phyloP scores from a whole-genome alignment of 1,140 invertebrate genomes.

The Anagrus nilaparvatae region DNA sequence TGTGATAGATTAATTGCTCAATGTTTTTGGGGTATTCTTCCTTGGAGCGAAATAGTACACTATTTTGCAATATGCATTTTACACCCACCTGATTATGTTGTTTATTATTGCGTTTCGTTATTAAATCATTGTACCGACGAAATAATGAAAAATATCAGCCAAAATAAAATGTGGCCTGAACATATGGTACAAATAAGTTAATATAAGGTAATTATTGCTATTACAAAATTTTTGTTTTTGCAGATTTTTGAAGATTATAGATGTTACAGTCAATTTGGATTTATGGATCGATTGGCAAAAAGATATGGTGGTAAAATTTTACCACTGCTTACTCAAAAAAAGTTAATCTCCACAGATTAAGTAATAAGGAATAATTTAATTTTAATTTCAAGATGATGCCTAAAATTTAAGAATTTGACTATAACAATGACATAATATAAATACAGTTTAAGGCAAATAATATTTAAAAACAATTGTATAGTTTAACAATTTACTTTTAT shows the following conservation, averaged over 20 bases:
- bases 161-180: slow-evolving; percentile 35
- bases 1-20: slow-evolving; percentile 31
- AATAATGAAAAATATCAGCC: slow-evolving; percentile 28
- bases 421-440: too few species aligned
- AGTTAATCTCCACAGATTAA: slow-evolving; percentile 20
- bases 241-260: slow-evolving; percentile 31
- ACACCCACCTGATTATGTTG: slow-evolving; percentile 35
- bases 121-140: slow-evolving; percentile 28
- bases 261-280: slow-evolving; percentile 31
- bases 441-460: too few species aligned
- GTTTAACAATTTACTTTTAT: too few species aligned
- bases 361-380: slow-evolving; percentile 3
- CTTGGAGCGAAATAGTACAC: slow-evolving; percentile 36
- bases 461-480: too few species aligned
- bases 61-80: slow-evolving; percentile 35
- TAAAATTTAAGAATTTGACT: too few species aligned
- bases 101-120: slow-evolving; percentile 38
- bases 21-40: slow-evolving; percentile 37
- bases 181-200: slow-evolving; percentile 26
- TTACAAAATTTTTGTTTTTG: slow-evolving; percentile 12
- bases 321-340: slow-evolving; percentile 26
- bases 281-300: slow-evolving; percentile 37
- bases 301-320: slow-evolving; percentile 35
- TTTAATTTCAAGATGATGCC: neutral
- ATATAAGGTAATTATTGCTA: too few species aligned